Evolutionary conservation across 2,113 vertebrate genomes (phyloP).

Genomic region (Salvelinus alpinus): DNA sequence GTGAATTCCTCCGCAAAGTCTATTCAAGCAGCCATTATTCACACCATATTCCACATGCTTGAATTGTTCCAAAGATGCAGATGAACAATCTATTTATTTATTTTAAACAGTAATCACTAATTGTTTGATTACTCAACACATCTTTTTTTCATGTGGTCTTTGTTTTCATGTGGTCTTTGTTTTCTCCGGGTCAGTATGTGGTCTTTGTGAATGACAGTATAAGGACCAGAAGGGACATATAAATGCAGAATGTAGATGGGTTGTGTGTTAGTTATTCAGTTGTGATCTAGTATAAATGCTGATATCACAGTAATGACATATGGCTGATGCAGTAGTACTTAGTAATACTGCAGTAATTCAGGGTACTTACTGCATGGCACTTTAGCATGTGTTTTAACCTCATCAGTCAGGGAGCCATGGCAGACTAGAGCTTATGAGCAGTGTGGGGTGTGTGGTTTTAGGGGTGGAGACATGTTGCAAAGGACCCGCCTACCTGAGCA

Average conservation of each 20-base stretch:
- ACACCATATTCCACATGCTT: neutral
- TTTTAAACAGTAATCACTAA: neutral
- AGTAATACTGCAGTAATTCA: slow-evolving; percentile 26
- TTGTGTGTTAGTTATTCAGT: too few relatives aligned
- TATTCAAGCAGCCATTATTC: neutral
- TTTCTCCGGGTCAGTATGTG: too few relatives aligned
- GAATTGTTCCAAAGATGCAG: neutral
- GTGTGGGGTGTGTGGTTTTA: slow-evolving; percentile 72
- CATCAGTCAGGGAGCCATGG: slow-evolving; percentile 59
- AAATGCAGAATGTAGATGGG: too few relatives aligned
- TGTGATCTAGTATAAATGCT: too few relatives aligned
- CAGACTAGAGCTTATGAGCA: slow-evolving; percentile 81
- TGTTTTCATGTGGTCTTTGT: too few relatives aligned
- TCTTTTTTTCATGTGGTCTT: too few relatives aligned
- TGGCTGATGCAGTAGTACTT: neutral
- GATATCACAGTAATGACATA: too few relatives aligned
- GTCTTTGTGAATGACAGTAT: too few relatives aligned
- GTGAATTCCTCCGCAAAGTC: neutral
- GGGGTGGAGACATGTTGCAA: slow-evolving; percentile 63
- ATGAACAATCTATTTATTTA: neutral
- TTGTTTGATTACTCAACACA: neutral
- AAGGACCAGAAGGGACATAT: too few relatives aligned
- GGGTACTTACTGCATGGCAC: slow-evolving; percentile 57
- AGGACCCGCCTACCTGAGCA: slow-evolving; percentile 72
- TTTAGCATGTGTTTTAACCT: slow-evolving; percentile 55